phyloP scores from a whole-genome alignment of 2,888 invertebrate genomes.

The Punctoribates punctum region DNA sequence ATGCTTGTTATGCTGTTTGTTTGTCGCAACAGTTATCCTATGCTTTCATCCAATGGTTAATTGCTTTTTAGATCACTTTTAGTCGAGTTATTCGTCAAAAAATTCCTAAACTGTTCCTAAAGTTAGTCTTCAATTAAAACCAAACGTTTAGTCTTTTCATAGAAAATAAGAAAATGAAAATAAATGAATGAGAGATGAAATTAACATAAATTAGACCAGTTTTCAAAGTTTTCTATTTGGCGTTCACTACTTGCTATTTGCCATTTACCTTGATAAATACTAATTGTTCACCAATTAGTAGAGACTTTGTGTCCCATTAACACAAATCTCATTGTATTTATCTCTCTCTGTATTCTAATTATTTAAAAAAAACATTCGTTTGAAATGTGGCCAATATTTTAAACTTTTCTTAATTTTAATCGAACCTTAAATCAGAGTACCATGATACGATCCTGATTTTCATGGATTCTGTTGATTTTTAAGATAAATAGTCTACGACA shows the following conservation, averaged over 20 bases:
- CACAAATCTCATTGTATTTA: background rate
- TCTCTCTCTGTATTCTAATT: background rate
- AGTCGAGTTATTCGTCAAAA: too few species aligned
- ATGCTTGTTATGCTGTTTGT: slow-evolving; percentile 11
- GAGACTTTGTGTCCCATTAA: background rate
- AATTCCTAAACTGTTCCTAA: too few species aligned
- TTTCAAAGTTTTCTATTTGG: background rate
- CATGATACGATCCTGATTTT: too few species aligned
- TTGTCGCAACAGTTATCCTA: background rate
- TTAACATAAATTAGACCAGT: background rate
- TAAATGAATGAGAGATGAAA: background rate
- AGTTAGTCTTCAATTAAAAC: background rate
- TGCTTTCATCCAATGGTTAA: background rate
- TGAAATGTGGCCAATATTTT: too few species aligned
- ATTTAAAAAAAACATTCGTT: too few species aligned
- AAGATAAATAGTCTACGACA: too few species aligned
- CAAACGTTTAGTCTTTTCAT: background rate
- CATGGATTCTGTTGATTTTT: too few species aligned
- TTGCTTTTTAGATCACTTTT: slow-evolving; percentile 19
- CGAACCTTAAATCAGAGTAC: too few species aligned
- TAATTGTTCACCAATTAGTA: slow-evolving; percentile 20
- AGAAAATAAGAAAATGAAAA: background rate
- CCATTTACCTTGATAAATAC: too few species aligned
- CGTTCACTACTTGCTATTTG: background rate
- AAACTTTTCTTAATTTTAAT: too few species aligned